phyloP scores from a whole-genome alignment of 2,113 vertebrate genomes.

The Macquaria australasica region DNA sequence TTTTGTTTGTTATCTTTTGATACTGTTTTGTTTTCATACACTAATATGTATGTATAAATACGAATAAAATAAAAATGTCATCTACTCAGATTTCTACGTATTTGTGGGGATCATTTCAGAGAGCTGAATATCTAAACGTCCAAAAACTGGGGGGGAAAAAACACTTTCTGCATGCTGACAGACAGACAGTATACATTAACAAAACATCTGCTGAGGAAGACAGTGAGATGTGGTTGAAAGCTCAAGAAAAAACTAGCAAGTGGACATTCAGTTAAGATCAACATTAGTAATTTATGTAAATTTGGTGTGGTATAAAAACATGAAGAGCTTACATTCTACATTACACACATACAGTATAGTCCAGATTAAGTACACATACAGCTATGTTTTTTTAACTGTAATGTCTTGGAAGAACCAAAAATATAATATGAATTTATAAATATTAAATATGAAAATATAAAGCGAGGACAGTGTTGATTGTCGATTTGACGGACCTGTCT shows the following conservation, averaged over 20 bases:
- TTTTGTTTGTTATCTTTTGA: background rate
- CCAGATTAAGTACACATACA: background rate
- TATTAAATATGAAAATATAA: background rate
- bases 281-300: background rate
- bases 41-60: background rate
- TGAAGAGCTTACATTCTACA: background rate
- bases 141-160: no score
- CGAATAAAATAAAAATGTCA: constrained; percentile 11
- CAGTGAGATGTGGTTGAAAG: no score
- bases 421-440: background rate
- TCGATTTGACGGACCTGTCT: background rate
- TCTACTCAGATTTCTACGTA: background rate
- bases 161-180: background rate
- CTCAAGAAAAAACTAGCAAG: background rate
- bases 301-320: background rate
- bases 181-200: background rate
- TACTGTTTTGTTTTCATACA: constrained; percentile 4
- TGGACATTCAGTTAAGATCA: background rate
- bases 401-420: background rate
- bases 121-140: background rate
- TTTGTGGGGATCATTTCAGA: constrained; percentile 7
- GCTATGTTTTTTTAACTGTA: background rate
- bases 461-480: background rate
- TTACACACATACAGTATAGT: background rate
- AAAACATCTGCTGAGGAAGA: background rate